phyloP scores from a whole-genome alignment of 2,888 invertebrate genomes.

The Tetranychus piercei region DNA sequence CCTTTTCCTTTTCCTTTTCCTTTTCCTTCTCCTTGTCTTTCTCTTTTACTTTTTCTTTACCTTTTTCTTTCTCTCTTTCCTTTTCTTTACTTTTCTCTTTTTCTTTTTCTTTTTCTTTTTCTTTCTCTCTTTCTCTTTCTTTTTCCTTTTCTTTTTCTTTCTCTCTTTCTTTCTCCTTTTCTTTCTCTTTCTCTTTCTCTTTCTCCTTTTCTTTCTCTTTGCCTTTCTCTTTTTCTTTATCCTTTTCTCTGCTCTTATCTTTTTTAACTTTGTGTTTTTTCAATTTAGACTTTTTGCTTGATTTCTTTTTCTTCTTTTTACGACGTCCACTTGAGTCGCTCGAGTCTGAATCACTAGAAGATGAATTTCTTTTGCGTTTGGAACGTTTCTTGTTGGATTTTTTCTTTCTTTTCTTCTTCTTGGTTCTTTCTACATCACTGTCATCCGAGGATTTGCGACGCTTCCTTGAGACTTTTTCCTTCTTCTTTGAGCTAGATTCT shows the following conservation, averaged over 20 bases:
- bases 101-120: not conserved
- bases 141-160: not conserved
- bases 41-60: not conserved
- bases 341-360: conserved; percentile 14
- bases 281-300: conserved; percentile 55
- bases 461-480: not conserved
- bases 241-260: not conserved
- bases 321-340: conserved; percentile 13
- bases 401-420: conserved; percentile 7
- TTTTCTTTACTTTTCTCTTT: not conserved
- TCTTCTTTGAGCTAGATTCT: not conserved
- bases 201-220: conserved; percentile 9
- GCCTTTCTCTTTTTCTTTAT: not conserved
- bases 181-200: not conserved
- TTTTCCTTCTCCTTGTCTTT: not conserved
- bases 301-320: conserved; percentile 35
- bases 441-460: conserved; percentile 5
- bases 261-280: conserved; percentile 54
- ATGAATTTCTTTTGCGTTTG: not conserved
- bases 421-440: not conserved
- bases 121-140: conserved; percentile 10
- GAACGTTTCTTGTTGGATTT: not conserved
- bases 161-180: not conserved
- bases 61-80: not conserved
- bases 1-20: conserved; percentile 8